phyloP scores from a whole-genome alignment of 2,113 vertebrate genomes.

The Dipodomys ordii region DNA sequence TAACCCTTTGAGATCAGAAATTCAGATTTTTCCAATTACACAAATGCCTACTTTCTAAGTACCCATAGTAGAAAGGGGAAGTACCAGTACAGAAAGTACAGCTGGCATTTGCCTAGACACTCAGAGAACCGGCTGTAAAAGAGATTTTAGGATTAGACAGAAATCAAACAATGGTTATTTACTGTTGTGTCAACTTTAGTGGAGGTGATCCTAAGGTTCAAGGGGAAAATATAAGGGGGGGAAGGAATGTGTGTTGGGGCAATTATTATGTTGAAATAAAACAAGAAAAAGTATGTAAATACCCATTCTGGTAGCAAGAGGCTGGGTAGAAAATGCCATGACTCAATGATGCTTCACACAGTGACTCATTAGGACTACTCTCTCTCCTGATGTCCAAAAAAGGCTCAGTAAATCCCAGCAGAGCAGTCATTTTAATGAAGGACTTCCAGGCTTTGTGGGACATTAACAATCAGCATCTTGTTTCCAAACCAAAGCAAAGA shows the following conservation, averaged over 20 bases:
- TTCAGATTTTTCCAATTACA: constrained; percentile 18
- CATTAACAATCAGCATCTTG: constrained; percentile 71
- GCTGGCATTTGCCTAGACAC: constrained; percentile 48
- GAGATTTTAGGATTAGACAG: background rate
- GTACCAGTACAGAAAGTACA: constrained; percentile 61
- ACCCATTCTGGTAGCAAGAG: background rate
- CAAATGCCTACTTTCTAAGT: background rate
- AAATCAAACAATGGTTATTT: constrained; percentile 33
- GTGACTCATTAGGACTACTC: constrained; percentile 47
- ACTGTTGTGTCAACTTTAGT: constrained; percentile 29
- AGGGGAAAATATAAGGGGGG: constrained; percentile 29
- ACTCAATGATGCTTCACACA: constrained; percentile 40
- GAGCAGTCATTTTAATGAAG: constrained; percentile 53
- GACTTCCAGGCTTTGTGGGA: constrained; percentile 64
- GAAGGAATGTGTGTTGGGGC: background rate
- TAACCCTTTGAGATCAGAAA: constrained; percentile 82
- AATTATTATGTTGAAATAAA: constrained; percentile 30
- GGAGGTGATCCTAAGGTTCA: constrained; percentile 52
- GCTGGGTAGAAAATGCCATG: background rate
- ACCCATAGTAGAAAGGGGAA: constrained; percentile 47
- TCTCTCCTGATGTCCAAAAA: background rate
- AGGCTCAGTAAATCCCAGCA: constrained; percentile 49
- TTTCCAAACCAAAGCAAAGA: constrained; percentile 30
- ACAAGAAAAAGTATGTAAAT: constrained; percentile 45
- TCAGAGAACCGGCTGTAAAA: constrained; percentile 49